phyloP scores from a whole-genome alignment of 1,140 invertebrate species.

The Drosophila pandora region DNA sequence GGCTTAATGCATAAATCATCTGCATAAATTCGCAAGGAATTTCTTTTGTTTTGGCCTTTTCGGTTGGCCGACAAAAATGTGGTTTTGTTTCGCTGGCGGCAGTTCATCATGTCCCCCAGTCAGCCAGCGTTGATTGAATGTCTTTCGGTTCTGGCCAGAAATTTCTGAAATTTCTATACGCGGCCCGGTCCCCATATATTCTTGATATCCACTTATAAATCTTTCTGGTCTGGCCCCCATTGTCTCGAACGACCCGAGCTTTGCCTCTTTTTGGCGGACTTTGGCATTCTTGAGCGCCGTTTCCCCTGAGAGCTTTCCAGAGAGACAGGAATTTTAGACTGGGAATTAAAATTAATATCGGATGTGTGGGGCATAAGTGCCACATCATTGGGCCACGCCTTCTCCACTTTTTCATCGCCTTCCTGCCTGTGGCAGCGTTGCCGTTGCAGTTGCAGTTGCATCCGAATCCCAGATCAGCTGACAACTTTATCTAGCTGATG shows the following conservation, averaged over 20 bases:
- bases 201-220: conserved; percentile 56
- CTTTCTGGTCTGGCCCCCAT: conserved; percentile 47
- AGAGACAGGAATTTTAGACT: conserved; percentile 25
- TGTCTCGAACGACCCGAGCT: conserved; percentile 25
- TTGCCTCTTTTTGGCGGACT: conserved; percentile 1
- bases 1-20: conserved; percentile 71
- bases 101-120: conserved; percentile 59
- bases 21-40: conserved; percentile 78
- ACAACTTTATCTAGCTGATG: conserved; percentile 75
- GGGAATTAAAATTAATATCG: conserved; percentile 46
- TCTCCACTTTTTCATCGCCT: conserved; percentile 1
- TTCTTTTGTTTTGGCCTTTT: conserved; percentile 59
- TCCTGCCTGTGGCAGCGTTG: neutral
- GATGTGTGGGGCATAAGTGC: conserved; percentile 51
- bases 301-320: neutral
- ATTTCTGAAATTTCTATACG: conserved; percentile 66
- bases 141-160: conserved; percentile 32
- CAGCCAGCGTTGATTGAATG: conserved; percentile 71
- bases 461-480: conserved; percentile 63
- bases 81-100: conserved; percentile 57
- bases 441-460: conserved; percentile 10
- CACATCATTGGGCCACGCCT: conserved; percentile 55
- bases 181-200: conserved; percentile 19
- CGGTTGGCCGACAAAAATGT: conserved; percentile 9
- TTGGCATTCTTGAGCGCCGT: neutral